Evolutionary conservation across 1,140 invertebrate species (phyloP).

Genomic region (Mycetomoellerius zeteki): DNA sequence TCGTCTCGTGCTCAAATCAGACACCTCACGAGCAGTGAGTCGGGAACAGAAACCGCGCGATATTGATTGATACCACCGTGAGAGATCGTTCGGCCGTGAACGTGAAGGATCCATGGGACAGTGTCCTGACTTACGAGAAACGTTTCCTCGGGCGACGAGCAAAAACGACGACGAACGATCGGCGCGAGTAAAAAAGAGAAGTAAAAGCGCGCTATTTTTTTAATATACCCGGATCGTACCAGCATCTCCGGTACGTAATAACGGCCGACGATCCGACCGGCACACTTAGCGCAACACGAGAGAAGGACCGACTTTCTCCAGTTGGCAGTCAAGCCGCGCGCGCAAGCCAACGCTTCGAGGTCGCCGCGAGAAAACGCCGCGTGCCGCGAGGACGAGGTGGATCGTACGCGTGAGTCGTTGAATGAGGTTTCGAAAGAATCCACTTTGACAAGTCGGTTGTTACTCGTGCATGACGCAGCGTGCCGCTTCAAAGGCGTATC

Average conservation of each 20-base stretch:
- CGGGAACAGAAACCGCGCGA: not conserved
- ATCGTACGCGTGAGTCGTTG: constrained; percentile 1
- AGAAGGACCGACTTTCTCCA: constrained; percentile 80
- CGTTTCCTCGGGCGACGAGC: not conserved
- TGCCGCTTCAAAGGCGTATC: not conserved
- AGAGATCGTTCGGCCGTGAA: not conserved
- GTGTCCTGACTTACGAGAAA: not conserved
- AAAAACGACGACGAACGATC: not conserved
- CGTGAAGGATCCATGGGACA: not conserved
- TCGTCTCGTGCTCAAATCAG: constrained; percentile 22
- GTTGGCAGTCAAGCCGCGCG: constrained; percentile 60
- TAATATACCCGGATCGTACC: not conserved
- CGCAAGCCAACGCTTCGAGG: constrained; percentile 42
- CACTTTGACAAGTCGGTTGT: constrained; percentile 20
- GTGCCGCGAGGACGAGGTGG: not conserved
- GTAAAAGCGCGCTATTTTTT: constrained; percentile 28
- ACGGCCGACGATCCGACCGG: constrained; percentile 53
- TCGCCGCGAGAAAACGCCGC: constrained; percentile 63
- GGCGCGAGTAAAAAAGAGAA: not conserved
- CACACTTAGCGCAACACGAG: constrained; percentile 76
- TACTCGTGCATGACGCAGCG: constrained; percentile 22
- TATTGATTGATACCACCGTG: constrained; percentile 15
- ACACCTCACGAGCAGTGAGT: not conserved
- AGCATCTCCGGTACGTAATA: constrained; percentile 21
- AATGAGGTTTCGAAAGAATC: constrained; percentile 16